phyloP scores from a whole-genome alignment of 2,888 invertebrate genomes.

The Aplocera efformata region DNA sequence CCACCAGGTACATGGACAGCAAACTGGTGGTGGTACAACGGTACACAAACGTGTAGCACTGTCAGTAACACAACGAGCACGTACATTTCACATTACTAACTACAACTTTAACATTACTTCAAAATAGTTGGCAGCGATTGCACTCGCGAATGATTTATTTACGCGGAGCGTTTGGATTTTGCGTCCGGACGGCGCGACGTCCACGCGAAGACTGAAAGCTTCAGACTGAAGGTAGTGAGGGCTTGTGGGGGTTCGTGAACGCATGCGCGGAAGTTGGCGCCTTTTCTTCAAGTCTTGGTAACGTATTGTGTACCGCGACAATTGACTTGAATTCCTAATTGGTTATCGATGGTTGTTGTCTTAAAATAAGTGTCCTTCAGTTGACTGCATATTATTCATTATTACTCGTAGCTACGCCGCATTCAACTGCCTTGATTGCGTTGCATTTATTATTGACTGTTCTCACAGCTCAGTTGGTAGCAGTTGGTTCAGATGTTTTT shows the following conservation, averaged over 20 bases:
- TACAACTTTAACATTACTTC: constrained; percentile 32
- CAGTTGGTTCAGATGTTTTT: too few relatives aligned
- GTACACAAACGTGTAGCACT: constrained; percentile 69
- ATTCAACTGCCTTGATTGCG: not conserved
- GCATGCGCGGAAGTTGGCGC: constrained; percentile 58
- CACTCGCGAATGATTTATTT: constrained; percentile 35
- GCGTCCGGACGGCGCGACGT: constrained; percentile 43
- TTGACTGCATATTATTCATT: not conserved
- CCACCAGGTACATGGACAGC: constrained; percentile 87
- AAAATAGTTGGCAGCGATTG: constrained; percentile 16
- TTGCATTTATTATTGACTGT: too few relatives aligned
- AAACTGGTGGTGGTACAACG: constrained; percentile 77
- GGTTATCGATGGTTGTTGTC: constrained; percentile 32
- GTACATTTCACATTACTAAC: constrained; percentile 68
- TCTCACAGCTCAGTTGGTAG: too few relatives aligned
- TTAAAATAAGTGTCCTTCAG: constrained; percentile 26
- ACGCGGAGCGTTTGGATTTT: constrained; percentile 31
- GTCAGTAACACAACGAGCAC: constrained; percentile 64
- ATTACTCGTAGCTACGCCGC: constrained; percentile 1
- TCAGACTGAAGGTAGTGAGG: constrained; percentile 14
- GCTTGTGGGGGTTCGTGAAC: constrained; percentile 18
- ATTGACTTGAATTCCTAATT: constrained; percentile 74
- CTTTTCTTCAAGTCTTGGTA: constrained; percentile 67
- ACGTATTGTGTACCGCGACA: constrained; percentile 68
- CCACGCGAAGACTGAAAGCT: constrained; percentile 53